A percentile compares a stretch with the other conserved stretches of the same genome.
phyloP scores from a whole-genome alignment of 2,113 vertebrate species.

The Turnix velox region DNA sequence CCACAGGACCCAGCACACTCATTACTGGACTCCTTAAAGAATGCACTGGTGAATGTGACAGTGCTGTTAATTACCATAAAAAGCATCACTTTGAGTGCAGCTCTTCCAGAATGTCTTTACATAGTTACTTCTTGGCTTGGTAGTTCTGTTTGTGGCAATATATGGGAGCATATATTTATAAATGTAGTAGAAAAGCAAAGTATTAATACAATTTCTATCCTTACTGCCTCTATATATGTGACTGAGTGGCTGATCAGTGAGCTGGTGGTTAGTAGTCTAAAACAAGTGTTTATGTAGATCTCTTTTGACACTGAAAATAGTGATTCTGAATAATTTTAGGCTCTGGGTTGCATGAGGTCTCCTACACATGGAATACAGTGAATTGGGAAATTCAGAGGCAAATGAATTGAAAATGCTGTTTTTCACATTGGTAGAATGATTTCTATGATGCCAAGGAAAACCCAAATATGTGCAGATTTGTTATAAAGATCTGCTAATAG shows the following conservation, averaged over 20 bases:
- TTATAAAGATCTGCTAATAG: not conserved
- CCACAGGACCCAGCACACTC: not conserved
- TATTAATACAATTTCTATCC: not conserved
- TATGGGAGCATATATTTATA: not conserved
- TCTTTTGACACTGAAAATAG: not conserved
- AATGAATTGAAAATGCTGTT: not conserved
- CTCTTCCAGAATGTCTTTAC: not conserved
- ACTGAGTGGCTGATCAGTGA: not conserved
- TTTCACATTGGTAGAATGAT: not conserved
- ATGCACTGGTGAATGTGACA: not conserved
- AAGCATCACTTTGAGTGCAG: not conserved
- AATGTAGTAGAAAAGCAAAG: not conserved
- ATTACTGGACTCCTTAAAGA: not conserved
- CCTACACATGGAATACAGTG: not conserved
- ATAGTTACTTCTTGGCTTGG: not conserved
- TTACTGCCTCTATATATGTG: accelerated
- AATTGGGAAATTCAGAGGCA: not conserved
- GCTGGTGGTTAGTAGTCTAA: not conserved
- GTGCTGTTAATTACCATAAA: not conserved
- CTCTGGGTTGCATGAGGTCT: not conserved
- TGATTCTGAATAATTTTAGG: not conserved
- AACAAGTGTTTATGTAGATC: not conserved
- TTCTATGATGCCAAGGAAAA: not conserved
- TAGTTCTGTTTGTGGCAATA: not conserved
- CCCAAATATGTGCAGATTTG: not conserved